Conservation (phyloP, 2,113 vertebrate genomes). For the Paralichthys olivaceus region DNA sequence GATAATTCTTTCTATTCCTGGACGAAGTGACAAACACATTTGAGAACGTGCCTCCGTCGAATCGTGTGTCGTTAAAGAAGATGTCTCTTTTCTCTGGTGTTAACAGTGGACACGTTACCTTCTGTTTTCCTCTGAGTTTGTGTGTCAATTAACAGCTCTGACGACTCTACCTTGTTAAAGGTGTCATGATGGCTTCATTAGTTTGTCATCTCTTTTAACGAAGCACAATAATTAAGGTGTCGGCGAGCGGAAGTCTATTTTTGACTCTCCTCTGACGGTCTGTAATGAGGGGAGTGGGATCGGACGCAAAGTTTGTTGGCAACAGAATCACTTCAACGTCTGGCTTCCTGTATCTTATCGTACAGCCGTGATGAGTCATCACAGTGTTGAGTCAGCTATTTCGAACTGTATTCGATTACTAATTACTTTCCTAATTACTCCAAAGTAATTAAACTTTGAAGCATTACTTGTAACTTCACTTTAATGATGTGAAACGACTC, state of each 20-base stretch:
- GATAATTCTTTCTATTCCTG: conserved; percentile 69
- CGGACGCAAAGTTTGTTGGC: not conserved
- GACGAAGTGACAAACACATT: conserved; percentile 54
- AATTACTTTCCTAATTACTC: not conserved
- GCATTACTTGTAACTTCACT: not conserved
- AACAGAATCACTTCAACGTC: not conserved
- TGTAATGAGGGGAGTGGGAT: conserved; percentile 30
- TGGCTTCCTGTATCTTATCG: not conserved
- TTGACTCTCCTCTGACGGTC: not conserved
- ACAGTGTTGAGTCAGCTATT: not conserved
- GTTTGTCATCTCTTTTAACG: conserved; percentile 38
- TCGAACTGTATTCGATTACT: not conserved
- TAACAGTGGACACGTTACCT: conserved; percentile 13
- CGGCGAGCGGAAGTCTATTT: conserved; percentile 15
- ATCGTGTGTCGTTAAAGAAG: conserved; percentile 52
- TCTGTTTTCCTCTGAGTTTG: not conserved
- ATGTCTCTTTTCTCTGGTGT: conserved; percentile 43
- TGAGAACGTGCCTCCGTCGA: conserved; percentile 22
- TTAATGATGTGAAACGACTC: not conserved
- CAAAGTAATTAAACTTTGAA: not conserved
- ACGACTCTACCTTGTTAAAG: conserved; percentile 29
- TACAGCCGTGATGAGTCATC: not conserved
- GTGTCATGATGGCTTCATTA: conserved; percentile 37
- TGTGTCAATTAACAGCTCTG: conserved; percentile 8
- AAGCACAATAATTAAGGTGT: conserved; percentile 32